phyloP scores from a whole-genome alignment of 2,113 vertebrate genomes.

The Catagonus wagneri region DNA sequence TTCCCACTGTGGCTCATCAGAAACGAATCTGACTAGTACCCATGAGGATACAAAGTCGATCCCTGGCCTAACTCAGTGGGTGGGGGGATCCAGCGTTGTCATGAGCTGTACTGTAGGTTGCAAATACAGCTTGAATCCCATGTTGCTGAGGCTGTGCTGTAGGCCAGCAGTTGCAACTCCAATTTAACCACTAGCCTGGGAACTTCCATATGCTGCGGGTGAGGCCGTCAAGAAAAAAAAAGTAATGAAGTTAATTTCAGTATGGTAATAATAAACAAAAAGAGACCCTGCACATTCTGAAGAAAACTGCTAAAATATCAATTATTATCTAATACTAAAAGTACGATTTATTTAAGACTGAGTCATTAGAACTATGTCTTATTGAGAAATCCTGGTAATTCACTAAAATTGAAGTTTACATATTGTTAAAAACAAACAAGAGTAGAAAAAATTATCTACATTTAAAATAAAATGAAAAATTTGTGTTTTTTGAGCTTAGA shows the following conservation, averaged over 20 bases:
- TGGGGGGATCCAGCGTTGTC: too few relatives aligned
- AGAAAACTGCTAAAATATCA: background rate
- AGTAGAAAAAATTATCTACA: background rate
- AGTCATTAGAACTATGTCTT: conserved; percentile 11
- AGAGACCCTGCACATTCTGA: background rate
- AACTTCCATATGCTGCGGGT: too few relatives aligned
- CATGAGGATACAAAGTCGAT: too few relatives aligned
- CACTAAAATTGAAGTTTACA: background rate
- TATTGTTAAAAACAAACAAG: background rate
- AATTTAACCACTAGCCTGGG: too few relatives aligned
- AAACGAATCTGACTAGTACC: too few relatives aligned
- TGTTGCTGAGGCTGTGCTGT: too few relatives aligned
- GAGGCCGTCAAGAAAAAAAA: background rate
- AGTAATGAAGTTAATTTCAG: background rate
- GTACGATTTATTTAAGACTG: background rate
- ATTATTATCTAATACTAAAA: background rate
- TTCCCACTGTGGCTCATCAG: too few relatives aligned
- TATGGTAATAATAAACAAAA: background rate
- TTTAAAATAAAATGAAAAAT: background rate
- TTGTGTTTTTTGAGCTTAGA: conserved; percentile 10
- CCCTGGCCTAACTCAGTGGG: too few relatives aligned
- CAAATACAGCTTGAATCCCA: too few relatives aligned
- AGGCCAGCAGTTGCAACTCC: too few relatives aligned
- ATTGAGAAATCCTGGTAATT: conserved; percentile 9
- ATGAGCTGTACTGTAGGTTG: too few relatives aligned